These are phyloP conservation scores for Nematopogon swammerdamellus DNA, from an alignment of 2,888 invertebrate species.

Conservation along the genomic window DNA sequence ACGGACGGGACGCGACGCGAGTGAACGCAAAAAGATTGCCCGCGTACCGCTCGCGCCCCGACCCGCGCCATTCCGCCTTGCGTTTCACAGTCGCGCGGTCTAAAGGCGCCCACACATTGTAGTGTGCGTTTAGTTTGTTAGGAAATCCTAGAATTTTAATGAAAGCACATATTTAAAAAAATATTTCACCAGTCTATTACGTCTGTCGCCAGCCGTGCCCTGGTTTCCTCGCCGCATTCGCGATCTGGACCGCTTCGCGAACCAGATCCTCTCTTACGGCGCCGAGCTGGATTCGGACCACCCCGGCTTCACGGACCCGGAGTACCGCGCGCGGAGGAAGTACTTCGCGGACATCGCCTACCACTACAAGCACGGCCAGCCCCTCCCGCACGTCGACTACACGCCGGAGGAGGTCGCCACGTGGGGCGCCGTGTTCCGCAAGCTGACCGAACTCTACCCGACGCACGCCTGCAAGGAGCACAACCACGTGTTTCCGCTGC, in stretches of 20 bases:
- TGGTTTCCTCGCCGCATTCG: conserved; percentile 97
- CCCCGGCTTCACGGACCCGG: conserved; percentile 95
- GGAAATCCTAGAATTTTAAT: too few species aligned
- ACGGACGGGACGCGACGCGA: too few species aligned
- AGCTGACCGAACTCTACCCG: conserved; percentile 84
- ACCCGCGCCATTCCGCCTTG: too few species aligned
- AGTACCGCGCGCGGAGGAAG: conserved; percentile 81
- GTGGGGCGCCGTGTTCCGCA: conserved; percentile 87
- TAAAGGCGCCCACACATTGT: too few species aligned
- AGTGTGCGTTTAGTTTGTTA: too few species aligned
- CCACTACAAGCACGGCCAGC: conserved; percentile 91
- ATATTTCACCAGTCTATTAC: too few species aligned
- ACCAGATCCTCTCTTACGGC: conserved; percentile 96
- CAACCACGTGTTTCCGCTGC: conserved; percentile 92
- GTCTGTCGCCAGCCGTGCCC: conserved; percentile 87
- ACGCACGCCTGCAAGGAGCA: conserved; percentile 97
- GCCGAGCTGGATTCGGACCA: conserved; percentile 93
- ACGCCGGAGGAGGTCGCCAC: conserved; percentile 84
- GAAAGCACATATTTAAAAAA: too few species aligned
- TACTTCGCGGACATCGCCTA: conserved; percentile 96
- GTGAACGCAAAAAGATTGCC: too few species aligned
- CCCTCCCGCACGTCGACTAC: conserved; percentile 88
- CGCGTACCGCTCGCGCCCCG: too few species aligned
- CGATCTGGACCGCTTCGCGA: conserved; percentile 94
- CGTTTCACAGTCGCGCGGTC: too few species aligned